phyloP scores from a whole-genome alignment of 1,140 invertebrate species.

The Micrasema longulum region DNA sequence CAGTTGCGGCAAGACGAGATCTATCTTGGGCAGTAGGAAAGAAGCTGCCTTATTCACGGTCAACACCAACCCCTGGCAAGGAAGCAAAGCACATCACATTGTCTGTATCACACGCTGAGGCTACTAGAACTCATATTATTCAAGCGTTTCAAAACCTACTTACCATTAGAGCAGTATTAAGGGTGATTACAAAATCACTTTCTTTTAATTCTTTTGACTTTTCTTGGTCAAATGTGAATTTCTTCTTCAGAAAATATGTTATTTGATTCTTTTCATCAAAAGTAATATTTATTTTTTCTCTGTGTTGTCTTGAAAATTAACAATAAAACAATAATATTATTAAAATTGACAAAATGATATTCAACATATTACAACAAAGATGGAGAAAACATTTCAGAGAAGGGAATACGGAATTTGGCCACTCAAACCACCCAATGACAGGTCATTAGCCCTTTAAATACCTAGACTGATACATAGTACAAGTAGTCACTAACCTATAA shows the following conservation, averaged over 20 bases:
- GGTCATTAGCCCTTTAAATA: background rate
- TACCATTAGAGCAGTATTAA: conserved; percentile 75
- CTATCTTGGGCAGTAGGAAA: conserved; percentile 58
- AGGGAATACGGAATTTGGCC: too few species aligned
- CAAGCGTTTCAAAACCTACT: conserved; percentile 50
- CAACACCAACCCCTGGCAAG: conserved; percentile 60
- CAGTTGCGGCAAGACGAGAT: conserved; percentile 62
- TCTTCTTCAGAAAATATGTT: conserved; percentile 71
- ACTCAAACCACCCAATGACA: too few species aligned
- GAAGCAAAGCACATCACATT: background rate
- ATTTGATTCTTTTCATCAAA: conserved; percentile 70
- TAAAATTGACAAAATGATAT: too few species aligned
- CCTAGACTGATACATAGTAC: background rate
- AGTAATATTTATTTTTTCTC: conserved; percentile 68
- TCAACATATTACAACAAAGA: too few species aligned
- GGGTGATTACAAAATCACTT: conserved; percentile 71
- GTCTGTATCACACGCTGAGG: background rate
- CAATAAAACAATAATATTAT: too few species aligned
- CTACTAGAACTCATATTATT: conserved; percentile 12
- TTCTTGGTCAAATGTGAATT: conserved; percentile 71
- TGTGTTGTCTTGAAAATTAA: conserved; percentile 68
- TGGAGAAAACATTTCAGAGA: too few species aligned
- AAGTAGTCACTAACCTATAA: conserved; percentile 71
- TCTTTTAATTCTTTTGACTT: conserved; percentile 68
- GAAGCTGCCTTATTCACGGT: conserved; percentile 63